Evolutionary conservation across 2,888 invertebrate genomes (phyloP), one percentile per base, ranked within the genome.

Genomic region (Alsophila aescularia): DNA sequence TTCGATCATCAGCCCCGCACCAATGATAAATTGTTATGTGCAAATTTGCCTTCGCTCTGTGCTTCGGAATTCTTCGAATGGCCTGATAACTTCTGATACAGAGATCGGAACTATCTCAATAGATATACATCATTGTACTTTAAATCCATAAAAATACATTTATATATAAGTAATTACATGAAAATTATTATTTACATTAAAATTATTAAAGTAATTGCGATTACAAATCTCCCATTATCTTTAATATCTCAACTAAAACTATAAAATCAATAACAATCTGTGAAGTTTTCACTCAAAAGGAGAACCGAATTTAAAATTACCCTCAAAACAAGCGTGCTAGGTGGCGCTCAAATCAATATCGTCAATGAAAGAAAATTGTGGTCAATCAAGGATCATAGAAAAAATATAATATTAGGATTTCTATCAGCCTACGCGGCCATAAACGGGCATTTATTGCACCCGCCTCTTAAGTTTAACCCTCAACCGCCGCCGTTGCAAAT

Each of bases 391-490:
- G 55, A 66, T 60, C 60, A 59, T 62, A 64, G 59, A 68, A 72
- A 65, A 74, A 73, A 69, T 68, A 63, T 42, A 69, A 39, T 52
- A 52, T 63, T 65, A 62, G 69, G 49, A 68, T 71, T 58, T 60
- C 52, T 61, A 64, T 58, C 57, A 59, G 61, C 64, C 60, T 52
- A 55, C 72, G 63, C 44, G 45, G 52, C 67, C 64, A 81, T 81
- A 83, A 83, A 63, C 58, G 55, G 61, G 73, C 74, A 75, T 84
- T 83, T 79, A 85, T 78, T 64, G 83, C 84, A 83, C 81, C 83
- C 82, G 73, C 72, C 65, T 67, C 74, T 74, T 69, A 76, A 78
- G 60, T 64, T 74, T 70, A 77, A 79, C 77, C 76, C 76, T 75
- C 65, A 73, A 75, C 68, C 66, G 70, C 76, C 58, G 66, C 77